Conservation (phyloP, 2,113 vertebrate genomes). For the Phyllostomus discolor region DNA sequence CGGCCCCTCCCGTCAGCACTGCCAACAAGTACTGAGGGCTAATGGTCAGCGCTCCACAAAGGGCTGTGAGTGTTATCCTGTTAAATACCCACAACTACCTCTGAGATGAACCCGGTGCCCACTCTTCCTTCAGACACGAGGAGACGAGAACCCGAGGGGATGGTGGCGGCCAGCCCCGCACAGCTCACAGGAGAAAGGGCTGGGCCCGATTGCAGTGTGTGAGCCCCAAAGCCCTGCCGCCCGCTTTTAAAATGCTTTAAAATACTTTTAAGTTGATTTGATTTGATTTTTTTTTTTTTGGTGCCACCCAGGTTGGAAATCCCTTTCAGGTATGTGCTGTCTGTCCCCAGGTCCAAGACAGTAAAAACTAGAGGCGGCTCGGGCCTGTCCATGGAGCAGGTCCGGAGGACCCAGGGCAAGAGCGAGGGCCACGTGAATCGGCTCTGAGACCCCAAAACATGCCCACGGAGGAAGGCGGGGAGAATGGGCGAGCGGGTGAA, state of each 20-base stretch:
- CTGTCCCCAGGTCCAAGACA: background rate
- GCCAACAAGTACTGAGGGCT: rapidly evolving
- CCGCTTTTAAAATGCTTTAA: background rate
- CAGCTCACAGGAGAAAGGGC: background rate
- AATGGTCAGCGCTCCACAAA: background rate
- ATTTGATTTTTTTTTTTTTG: background rate
- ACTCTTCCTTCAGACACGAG: background rate
- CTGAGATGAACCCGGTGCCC: background rate
- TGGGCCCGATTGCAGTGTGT: rapidly evolving
- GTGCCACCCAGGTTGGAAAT: background rate
- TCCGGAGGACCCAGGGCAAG: too few relatives aligned
- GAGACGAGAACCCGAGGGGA: background rate
- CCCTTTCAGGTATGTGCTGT: background rate
- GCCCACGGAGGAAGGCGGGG: background rate
- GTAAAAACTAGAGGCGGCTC: too few relatives aligned
- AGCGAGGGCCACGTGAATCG: rapidly evolving
- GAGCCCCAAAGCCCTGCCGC: background rate
- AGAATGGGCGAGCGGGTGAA: background rate
- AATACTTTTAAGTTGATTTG: background rate
- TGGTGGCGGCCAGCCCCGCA: background rate
- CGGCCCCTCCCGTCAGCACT: rapidly evolving
- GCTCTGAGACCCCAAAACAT: too few relatives aligned
- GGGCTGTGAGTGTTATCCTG: background rate
- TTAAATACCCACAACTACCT: rapidly evolving
- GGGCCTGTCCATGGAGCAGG: background rate